phyloP scores from a whole-genome alignment of 2,797 vertebrate species.

The Ctenosaura bakeri region DNA sequence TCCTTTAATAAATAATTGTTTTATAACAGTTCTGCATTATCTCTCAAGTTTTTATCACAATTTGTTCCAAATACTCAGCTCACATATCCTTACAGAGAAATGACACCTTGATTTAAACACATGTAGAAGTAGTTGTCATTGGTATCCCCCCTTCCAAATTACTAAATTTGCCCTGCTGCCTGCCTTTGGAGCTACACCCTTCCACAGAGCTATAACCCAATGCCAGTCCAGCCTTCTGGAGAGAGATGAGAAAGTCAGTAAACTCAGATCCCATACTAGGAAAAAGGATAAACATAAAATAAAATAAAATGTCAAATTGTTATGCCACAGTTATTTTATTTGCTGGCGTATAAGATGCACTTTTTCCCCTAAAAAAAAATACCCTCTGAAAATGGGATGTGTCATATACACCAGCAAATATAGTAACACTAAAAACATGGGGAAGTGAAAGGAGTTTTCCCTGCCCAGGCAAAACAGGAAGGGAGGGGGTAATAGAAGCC shows the following conservation, averaged over 20 bases:
- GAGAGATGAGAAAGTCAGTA: neutral
- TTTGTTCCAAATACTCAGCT: constrained; percentile 50
- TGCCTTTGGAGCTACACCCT: neutral
- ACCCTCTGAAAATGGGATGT: no score
- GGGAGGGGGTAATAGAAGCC: no score
- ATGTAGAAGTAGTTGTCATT: neutral
- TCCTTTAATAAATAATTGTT: constrained; percentile 70
- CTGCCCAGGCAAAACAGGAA: no score
- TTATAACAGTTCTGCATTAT: constrained; percentile 72
- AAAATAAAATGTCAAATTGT: no score
- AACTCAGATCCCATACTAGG: neutral
- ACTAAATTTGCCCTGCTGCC: neutral
- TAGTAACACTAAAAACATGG: no score
- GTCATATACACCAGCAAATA: no score
- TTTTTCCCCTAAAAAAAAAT: no score
- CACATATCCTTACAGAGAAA: neutral
- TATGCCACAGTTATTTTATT: no score
- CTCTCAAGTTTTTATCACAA: constrained; percentile 72
- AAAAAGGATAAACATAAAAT: no score
- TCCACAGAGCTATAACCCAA: neutral
- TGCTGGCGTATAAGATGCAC: no score
- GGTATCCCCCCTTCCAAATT: neutral
- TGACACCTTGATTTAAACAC: neutral
- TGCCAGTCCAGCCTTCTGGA: neutral
- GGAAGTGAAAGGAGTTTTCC: no score